Evolutionary conservation across 2,797 vertebrate genomes (phyloP).

Genomic region (Sebastolobus alascanus): DNA sequence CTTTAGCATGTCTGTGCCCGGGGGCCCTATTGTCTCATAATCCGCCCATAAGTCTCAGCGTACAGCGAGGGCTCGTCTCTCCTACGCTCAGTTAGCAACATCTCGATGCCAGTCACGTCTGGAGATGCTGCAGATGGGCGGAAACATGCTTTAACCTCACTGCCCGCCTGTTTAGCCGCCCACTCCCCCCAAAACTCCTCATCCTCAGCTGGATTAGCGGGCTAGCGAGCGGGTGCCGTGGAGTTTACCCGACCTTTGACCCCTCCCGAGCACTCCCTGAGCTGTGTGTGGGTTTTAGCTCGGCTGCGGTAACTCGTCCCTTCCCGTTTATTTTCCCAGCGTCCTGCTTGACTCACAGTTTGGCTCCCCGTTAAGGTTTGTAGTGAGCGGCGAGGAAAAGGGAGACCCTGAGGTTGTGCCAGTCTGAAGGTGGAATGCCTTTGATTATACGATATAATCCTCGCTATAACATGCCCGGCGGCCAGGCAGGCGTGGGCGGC

Average conservation of each 20-base stretch:
- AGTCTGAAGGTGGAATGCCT: slow-evolving; percentile 70
- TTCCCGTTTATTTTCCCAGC: slow-evolving; percentile 18
- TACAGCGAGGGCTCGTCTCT: slow-evolving; percentile 5
- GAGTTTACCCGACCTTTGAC: slow-evolving; percentile 56
- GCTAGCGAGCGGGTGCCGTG: slow-evolving; percentile 1
- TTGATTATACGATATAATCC: slow-evolving; percentile 70
- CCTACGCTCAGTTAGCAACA: not conserved
- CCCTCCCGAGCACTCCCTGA: slow-evolving; percentile 21
- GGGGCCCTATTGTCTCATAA: no score
- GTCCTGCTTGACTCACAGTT: slow-evolving; percentile 55
- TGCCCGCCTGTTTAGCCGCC: slow-evolving; percentile 48
- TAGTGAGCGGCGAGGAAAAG: slow-evolving; percentile 30
- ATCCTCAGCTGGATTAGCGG: slow-evolving; percentile 33
- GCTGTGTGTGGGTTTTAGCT: slow-evolving; percentile 64
- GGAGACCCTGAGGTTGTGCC: slow-evolving; percentile 62
- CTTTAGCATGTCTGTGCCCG: no score
- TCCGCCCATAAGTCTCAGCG: not conserved
- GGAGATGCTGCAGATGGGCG: slow-evolving; percentile 8
- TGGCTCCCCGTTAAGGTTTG: slow-evolving; percentile 39
- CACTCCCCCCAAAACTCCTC: slow-evolving; percentile 53
- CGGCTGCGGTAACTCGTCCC: slow-evolving; percentile 1
- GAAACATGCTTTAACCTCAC: slow-evolving; percentile 65
- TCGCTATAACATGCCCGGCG: slow-evolving; percentile 45
- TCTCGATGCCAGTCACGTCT: slow-evolving; percentile 19
- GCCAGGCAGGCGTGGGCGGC: slow-evolving; percentile 64